Base-by-base conservation (phyloP, 2,113 vertebrate genomes). In the Oryctolagus cuniculus region DNA sequence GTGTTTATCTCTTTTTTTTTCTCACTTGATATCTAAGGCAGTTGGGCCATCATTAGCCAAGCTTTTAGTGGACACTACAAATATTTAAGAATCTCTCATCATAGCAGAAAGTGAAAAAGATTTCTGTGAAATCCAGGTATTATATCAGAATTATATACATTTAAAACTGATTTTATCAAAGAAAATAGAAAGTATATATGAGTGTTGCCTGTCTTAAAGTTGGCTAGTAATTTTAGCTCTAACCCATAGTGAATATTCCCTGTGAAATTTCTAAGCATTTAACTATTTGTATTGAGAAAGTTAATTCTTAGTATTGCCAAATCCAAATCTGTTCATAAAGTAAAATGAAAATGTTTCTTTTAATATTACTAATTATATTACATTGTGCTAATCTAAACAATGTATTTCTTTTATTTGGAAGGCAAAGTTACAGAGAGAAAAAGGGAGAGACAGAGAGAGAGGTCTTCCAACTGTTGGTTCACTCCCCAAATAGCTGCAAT, bases 151-250 rank as follows among this genome's bases (percentile, higher is more conserved):
- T 92, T 92, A 64, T 3, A 38, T 70, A 27, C 31, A 12, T 80
- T 75, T 96, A 69, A 80, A 91, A 84, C 69, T 84, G 16, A 77
- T 25, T 94, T 89, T 87, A 49, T 16, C 72, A 53, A 70, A 51
- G 21, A 77, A 80, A 10, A 58, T 61, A 10, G 2, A 78, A 74
- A 82, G 64, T 94, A 6, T 55, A 3, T 77, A 84, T 91, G 44
- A 44, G 44, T 44, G 44, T 44, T 89, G 4, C 31, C 25, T 85
- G 21, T 25, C 21, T 79, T 74, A 10, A 78, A 83, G 75, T 92
- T 88, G 29, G 44, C 51, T 44, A 51, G 9, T 80, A 44, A 44
- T 70, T 87, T 19, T 74, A 61, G 29, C 17, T 87, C 6, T 78
- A 22, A 6, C 55, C 21, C 11, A 16, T 36, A 66, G 21, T 44